Base-by-base conservation (phyloP, 1,140 invertebrate species). In the Brachionus koreanus region DNA sequence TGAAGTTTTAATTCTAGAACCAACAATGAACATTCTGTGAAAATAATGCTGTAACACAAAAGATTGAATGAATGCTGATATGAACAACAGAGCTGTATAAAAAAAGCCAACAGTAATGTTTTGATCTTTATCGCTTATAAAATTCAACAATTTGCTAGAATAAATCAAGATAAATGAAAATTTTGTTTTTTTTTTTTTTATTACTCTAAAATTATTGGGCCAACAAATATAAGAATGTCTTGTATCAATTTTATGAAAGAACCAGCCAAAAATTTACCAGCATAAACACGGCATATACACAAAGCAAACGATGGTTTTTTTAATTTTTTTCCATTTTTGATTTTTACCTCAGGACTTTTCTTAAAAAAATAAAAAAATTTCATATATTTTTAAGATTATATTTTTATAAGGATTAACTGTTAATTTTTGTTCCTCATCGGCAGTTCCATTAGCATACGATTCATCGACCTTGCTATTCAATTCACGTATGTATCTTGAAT, bases 1-100 rank as follows among this genome's bases (percentile, higher is more conserved):
- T 0, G 94, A 93, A 0, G 96, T 97, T 83, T 96, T 90, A 84
- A 98, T 93, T 46, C 94, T 91, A 89, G 98, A 92, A 9, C 95
- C 96, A 29, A 97, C 92, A 42, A 96, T 88, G 12, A 86, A 84
- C 79, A 85, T 85, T 25, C 84, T 69, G 61, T 88, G 87, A 83
- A 89, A 89, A 83, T 89, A 89, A 83, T 88, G 87, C 77, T 88
- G 87, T 43, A 97, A 87, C 5, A 98, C 89, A 65, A 98, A 86
- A 0, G 96, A 97, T 89, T 98, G 95, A n/a, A 94, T 86, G 0
- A 92, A 90, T 1, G 95, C 93, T 16, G 93, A 92, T 1, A 93
- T 81, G 82, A 98, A 92, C 83, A 99, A 88, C 0, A 89, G 84
- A 3, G 91, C 86, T 0, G 94, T 92, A 88, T 94, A 97, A 4